Base-by-base conservation (phyloP, 2,113 vertebrate species). In the Salvelinus sp. region DNA sequence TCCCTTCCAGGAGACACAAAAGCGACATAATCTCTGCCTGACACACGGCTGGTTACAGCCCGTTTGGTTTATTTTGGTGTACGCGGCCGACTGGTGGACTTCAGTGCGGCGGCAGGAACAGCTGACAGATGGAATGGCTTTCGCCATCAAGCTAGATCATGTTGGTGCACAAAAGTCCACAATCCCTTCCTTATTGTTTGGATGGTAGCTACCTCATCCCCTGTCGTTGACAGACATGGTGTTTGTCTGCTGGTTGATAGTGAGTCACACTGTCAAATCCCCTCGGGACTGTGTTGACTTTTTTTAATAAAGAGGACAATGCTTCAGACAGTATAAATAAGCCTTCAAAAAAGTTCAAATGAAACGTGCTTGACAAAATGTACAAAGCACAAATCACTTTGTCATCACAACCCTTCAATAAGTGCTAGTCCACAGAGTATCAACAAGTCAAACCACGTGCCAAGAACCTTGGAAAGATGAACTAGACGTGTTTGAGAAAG, bases 51-150 rank as follows among this genome's bases (percentile, higher is more conserved):
- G 78, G 60, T 20, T 27, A 79, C 78, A 79, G 54, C 0, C 57
- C 76, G 64, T 57, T 60, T 12, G 72, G 44, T 83, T 81, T 87
- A 83, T 83, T 87, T 87, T 88, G 82, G 82, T 87, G 89, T 88
- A 75, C 44, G 54, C 44, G 68, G 77, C 82, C 81, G 22, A 64
- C 7, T 67, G 81, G 69, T 6, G 70, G 60, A 54, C 65, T 76
- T 73, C 1, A 33, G 50, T 18, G 50, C 20, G 70, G n/a, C 28
- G 54, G 78, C 48, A 9, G 76, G 48, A 80, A 86, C 79, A 44
- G 20, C 20, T 14, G 18, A 44, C 65, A 30, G n/a, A 67, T 12
- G 28, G 27, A 5, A 67, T 20, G 57, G 72, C 75, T 78, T 80
- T 71, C 33, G 47, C 54, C 50, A 14, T 18, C 66, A 22, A 74